These are phyloP conservation scores for Galbula dea DNA, from an alignment of 2,113 vertebrate species.

Conservation along the genomic window DNA sequence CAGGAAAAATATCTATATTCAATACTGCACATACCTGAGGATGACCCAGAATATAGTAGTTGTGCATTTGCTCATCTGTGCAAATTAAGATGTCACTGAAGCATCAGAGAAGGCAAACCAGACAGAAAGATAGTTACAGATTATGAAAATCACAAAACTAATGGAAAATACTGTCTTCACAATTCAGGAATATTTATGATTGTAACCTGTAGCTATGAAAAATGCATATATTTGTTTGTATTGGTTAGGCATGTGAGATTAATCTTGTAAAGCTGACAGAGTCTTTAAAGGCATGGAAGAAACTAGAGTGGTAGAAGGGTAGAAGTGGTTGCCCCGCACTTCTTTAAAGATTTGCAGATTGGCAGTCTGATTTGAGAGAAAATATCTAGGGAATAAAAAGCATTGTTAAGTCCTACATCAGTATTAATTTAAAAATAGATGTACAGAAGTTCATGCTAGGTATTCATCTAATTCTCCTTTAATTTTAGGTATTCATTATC, in stretches of 20 bases:
- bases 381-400: neutral
- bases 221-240: neutral
- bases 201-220: neutral
- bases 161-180: neutral
- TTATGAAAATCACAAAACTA: neutral
- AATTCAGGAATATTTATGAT: neutral
- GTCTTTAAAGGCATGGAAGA: neutral
- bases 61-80: neutral
- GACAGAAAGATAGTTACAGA: neutral
- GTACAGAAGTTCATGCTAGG: neutral
- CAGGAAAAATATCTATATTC: neutral
- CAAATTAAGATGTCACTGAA: neutral
- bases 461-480: neutral
- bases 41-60: neutral
- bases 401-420: neutral
- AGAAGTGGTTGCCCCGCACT: neutral
- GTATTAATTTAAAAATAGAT: neutral
- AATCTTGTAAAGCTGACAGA: neutral
- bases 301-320: neutral
- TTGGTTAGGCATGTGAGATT: neutral
- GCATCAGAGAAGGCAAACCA: neutral
- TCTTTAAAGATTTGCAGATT: neutral
- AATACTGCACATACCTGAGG: neutral
- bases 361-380: neutral
- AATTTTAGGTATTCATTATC: neutral